Conservation (phyloP, 2,113 vertebrate genomes). For the Muscicapa adusta region DNA sequence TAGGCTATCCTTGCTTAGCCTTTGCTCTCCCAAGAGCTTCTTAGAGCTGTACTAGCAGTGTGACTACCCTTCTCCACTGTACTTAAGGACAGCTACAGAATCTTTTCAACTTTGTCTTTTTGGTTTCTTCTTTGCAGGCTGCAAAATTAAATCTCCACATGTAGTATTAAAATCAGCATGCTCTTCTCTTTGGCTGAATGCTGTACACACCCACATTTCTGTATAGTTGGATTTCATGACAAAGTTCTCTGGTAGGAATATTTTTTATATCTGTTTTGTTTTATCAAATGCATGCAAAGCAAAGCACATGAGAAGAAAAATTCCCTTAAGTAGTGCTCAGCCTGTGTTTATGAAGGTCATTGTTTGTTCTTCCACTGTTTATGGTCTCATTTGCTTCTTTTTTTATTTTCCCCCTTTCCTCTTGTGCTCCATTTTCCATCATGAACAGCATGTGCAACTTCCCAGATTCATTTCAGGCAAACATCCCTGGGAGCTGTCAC, state of each 20-base stretch:
- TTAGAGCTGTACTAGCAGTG: neutral
- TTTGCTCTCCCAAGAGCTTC: neutral
- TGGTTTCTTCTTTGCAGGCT: neutral
- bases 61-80: neutral
- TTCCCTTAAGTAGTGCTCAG: neutral
- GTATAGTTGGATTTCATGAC: neutral
- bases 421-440: neutral
- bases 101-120: neutral
- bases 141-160: neutral
- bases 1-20: neutral
- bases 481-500: neutral
- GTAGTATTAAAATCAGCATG: neutral
- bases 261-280: neutral
- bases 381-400: neutral
- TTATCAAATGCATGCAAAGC: neutral
- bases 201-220: neutral
- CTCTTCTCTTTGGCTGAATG: neutral
- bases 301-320: neutral
- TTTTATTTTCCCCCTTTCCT: neutral
- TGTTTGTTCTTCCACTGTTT: neutral
- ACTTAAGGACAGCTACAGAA: neutral
- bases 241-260: neutral
- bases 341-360: neutral
- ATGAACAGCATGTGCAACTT: neutral
- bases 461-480: neutral